phyloP scores from a whole-genome alignment of 1,140 invertebrate genomes.

The Leucophenga varia region DNA sequence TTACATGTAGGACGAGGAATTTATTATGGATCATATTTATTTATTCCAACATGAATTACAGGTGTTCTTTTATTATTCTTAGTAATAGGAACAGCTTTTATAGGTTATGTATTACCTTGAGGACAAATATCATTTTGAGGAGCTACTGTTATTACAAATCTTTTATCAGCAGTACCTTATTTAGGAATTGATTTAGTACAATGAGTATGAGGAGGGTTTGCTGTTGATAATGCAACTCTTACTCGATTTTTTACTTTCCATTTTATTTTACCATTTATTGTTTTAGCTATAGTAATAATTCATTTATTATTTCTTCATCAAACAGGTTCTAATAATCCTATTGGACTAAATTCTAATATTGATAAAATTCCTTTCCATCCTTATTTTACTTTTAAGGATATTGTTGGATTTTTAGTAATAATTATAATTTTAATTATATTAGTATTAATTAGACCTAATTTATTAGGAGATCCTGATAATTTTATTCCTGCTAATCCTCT shows the following conservation, averaged over 20 bases:
- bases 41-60: constrained; percentile 60
- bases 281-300: constrained; percentile 61
- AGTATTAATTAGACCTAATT: constrained; percentile 60
- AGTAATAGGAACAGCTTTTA: constrained; percentile 66
- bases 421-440: constrained; percentile 57
- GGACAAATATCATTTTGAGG: constrained; percentile 75
- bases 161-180: constrained; percentile 68
- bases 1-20: constrained; percentile 61
- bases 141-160: constrained; percentile 71
- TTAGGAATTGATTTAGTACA: constrained; percentile 62
- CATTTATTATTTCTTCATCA: constrained; percentile 66
- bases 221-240: constrained; percentile 68
- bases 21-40: constrained; percentile 61
- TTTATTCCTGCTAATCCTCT: constrained; percentile 69
- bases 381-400: constrained; percentile 64
- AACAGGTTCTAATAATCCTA: constrained; percentile 64
- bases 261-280: constrained; percentile 70
- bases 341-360: constrained; percentile 63
- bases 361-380: constrained; percentile 66
- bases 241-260: constrained; percentile 73
- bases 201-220: constrained; percentile 71
- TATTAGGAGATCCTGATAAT: constrained; percentile 69
- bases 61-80: constrained; percentile 64
- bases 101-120: constrained; percentile 71
- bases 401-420: constrained; percentile 62